Evolutionary conservation across 2,797 vertebrate species (phyloP).

Genomic region (Moxostoma hubbsi): DNA sequence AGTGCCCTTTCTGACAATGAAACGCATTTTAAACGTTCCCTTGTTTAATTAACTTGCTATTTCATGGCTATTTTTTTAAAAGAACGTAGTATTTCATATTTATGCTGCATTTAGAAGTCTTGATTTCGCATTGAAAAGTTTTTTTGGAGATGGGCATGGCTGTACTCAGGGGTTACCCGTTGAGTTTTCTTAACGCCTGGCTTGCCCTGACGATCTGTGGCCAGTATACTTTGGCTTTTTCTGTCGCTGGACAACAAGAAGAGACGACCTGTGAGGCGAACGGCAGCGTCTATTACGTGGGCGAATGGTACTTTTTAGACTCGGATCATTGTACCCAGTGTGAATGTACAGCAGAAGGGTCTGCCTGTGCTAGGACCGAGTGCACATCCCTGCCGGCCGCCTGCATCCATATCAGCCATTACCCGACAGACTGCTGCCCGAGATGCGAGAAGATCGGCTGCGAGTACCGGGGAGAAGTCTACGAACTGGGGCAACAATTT

Average conservation of each 20-base stretch:
- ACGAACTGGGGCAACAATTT: conserved; percentile 81
- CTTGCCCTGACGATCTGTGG: conserved; percentile 65
- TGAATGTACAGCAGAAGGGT: conserved; percentile 80
- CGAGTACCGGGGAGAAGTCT: conserved; percentile 83
- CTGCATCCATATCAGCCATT: conserved; percentile 88
- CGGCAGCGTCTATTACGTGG: conserved; percentile 82
- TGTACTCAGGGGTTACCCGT: conserved; percentile 32
- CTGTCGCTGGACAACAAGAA: conserved; percentile 75
- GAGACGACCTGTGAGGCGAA: conserved; percentile 82
- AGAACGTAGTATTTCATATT: not conserved
- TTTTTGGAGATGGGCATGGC: conserved; percentile 46
- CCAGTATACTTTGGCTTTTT: conserved; percentile 64
- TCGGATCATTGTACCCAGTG: conserved; percentile 84
- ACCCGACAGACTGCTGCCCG: conserved; percentile 86
- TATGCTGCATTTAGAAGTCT: not conserved
- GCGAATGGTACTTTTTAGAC: conserved; percentile 86
- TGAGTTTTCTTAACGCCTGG: conserved; percentile 55
- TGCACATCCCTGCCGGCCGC: conserved; percentile 80
- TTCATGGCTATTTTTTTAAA: not conserved
- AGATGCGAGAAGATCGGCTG: conserved; percentile 86
- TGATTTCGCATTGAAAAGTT: not conserved
- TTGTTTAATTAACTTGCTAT: not conserved
- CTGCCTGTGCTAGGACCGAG: conserved; percentile 78
- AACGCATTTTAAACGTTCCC: not conserved
- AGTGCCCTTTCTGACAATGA: conserved; percentile 6